phyloP scores from a whole-genome alignment of 2,888 invertebrate species.

The Lacanobia oleracea region DNA sequence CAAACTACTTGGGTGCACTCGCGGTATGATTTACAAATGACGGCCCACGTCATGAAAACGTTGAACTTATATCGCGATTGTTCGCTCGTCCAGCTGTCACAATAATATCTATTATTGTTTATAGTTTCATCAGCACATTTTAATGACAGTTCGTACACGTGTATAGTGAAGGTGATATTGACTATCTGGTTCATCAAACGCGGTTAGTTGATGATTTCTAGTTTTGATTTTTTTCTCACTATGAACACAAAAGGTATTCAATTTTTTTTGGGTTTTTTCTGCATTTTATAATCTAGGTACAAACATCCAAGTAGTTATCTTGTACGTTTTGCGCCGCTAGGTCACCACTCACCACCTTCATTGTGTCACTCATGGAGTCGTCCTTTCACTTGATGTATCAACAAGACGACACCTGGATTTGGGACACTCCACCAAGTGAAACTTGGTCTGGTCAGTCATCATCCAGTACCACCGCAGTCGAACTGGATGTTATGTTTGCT shows the following conservation, averaged over 20 bases:
- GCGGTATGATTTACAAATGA: background rate
- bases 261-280: too few relatives aligned
- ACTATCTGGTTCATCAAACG: background rate
- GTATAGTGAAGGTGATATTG: background rate
- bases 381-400: too few relatives aligned
- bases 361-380: too few relatives aligned
- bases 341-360: too few relatives aligned
- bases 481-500: background rate
- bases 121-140: background rate
- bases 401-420: too few relatives aligned
- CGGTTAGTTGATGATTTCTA: background rate
- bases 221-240: too few relatives aligned
- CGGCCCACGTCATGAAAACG: too few relatives aligned
- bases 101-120: background rate
- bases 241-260: too few relatives aligned
- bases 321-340: too few relatives aligned
- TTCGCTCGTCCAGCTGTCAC: slow-evolving; percentile 2
- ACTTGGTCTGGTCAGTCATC: background rate
- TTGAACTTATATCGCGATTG: background rate
- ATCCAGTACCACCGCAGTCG: background rate
- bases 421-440: background rate
- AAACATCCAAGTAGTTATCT: too few relatives aligned
- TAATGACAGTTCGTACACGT: background rate
- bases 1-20: too few relatives aligned
- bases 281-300: too few relatives aligned